Conservation (phyloP, 1,140 invertebrate genomes). For the Homalodisca vitripennis region DNA sequence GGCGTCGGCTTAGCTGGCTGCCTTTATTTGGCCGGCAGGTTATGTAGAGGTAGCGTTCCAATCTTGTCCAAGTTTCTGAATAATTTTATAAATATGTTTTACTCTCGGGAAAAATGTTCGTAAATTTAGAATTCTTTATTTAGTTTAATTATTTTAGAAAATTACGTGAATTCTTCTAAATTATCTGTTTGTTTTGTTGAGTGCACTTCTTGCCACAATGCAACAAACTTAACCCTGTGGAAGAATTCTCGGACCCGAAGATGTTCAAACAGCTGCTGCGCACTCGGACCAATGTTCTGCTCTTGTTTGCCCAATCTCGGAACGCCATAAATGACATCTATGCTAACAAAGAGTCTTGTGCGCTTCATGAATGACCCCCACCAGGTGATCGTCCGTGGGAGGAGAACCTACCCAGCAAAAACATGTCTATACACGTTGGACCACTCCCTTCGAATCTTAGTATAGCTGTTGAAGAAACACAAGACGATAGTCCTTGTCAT, state of each 20-base stretch:
- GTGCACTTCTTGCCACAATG: not conserved
- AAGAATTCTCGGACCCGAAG: constrained; percentile 71
- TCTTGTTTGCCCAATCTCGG: constrained; percentile 62
- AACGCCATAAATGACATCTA: constrained; percentile 53
- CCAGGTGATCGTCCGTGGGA: constrained; percentile 87
- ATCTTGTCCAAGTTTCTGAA: too few relatives aligned
- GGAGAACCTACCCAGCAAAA: constrained; percentile 70
- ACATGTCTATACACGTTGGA: constrained; percentile 77
- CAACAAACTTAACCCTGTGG: constrained; percentile 43
- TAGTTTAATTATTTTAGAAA: too few relatives aligned
- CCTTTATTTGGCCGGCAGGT: too few relatives aligned
- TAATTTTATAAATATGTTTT: too few relatives aligned
- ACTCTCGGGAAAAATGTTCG: too few relatives aligned
- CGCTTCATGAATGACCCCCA: constrained; percentile 85
- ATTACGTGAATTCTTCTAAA: too few relatives aligned
- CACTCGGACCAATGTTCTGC: constrained; percentile 81
- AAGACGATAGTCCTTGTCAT: too few relatives aligned
- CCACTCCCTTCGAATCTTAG: constrained; percentile 60
- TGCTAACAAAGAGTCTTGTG: constrained; percentile 68
- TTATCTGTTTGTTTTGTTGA: not conserved
- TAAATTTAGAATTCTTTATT: too few relatives aligned
- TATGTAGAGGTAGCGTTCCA: too few relatives aligned
- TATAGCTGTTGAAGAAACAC: too few relatives aligned
- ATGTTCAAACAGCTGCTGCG: constrained; percentile 83
- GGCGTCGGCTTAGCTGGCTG: too few relatives aligned